Percentiles rank a stretch among this genome's conserved stretches.
phyloP scores from a whole-genome alignment of 1,140 invertebrate species.

The Cepaea nemoralis region DNA sequence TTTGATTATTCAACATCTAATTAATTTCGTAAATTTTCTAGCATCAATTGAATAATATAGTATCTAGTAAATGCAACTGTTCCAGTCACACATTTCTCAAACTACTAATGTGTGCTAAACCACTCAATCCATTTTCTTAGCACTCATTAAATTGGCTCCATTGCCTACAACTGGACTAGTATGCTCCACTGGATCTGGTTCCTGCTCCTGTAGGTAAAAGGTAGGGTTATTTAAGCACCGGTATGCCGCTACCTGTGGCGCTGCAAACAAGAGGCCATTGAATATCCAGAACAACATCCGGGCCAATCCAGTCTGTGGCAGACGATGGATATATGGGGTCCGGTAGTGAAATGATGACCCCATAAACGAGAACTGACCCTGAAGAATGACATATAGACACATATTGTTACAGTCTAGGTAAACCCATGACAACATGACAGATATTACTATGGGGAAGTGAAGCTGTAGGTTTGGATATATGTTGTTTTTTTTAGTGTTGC shows the following conservation, averaged over 20 bases:
- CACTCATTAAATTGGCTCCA: not conserved
- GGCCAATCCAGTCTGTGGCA: slow-evolving; percentile 49
- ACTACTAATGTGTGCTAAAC: too few relatives aligned
- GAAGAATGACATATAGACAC: slow-evolving; percentile 35
- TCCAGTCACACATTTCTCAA: too few relatives aligned
- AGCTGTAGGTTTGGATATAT: too few relatives aligned
- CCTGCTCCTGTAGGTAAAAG: not conserved
- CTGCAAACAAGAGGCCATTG: slow-evolving; percentile 53
- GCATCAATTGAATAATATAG: too few relatives aligned
- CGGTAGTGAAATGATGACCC: slow-evolving; percentile 59
- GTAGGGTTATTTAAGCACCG: slow-evolving; percentile 15
- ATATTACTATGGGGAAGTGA: too few relatives aligned
- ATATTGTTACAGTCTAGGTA: too few relatives aligned
- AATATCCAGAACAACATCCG: slow-evolving; percentile 58
- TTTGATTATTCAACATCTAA: too few relatives aligned
- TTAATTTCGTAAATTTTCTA: too few relatives aligned
- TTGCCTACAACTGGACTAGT: not conserved
- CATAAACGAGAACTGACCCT: slow-evolving; percentile 63
- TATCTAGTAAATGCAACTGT: too few relatives aligned
- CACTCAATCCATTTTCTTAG: not conserved
- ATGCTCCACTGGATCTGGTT: not conserved
- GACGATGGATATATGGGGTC: slow-evolving; percentile 53
- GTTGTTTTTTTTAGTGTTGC: too few relatives aligned
- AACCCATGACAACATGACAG: too few relatives aligned
- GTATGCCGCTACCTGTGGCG: slow-evolving; percentile 59